A percentile compares a stretch with the other conserved stretches of the same genome.
Conservation (phyloP, 2,113 vertebrate genomes). For the human (Homo sapiens) region DNA sequence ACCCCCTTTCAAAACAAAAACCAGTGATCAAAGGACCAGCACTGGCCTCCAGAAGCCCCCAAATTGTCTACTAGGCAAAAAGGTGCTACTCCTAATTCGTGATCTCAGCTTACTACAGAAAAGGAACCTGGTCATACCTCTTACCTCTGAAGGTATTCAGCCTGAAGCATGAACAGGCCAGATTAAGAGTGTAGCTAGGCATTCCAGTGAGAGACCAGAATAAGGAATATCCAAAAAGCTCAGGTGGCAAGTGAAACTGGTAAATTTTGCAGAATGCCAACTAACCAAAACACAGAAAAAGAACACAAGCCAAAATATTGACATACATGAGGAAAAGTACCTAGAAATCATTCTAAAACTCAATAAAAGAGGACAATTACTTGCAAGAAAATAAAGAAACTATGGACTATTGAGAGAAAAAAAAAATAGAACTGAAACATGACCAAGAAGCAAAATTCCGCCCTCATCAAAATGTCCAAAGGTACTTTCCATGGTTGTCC, state of each 20-base stretch:
- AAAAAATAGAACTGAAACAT: slow-evolving; percentile 6
- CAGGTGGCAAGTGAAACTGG: neutral
- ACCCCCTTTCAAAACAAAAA: neutral
- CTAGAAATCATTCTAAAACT: slow-evolving; percentile 36
- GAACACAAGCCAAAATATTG: slow-evolving; percentile 26
- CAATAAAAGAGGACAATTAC: neutral
- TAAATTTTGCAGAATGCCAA: slow-evolving; percentile 22
- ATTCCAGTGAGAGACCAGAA: neutral
- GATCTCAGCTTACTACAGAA: neutral
- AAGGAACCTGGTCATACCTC: neutral
- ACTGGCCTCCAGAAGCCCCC: neutral
- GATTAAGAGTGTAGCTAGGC: neutral
- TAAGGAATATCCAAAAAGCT: neutral
- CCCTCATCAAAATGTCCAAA: neutral
- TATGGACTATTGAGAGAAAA: neutral
- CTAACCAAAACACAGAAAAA: slow-evolving; percentile 37
- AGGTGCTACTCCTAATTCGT: neutral
- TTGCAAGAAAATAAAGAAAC: neutral
- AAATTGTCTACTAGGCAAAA: neutral
- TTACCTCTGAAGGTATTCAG: neutral
- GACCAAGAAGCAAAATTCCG: slow-evolving; percentile 1
- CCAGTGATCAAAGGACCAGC: neutral
- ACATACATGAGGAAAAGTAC: neutral
- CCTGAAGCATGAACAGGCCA: neutral
- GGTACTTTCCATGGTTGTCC: neutral